phyloP scores from a whole-genome alignment of 2,113 vertebrate genomes.

The Girardinichthys multiradiatus region DNA sequence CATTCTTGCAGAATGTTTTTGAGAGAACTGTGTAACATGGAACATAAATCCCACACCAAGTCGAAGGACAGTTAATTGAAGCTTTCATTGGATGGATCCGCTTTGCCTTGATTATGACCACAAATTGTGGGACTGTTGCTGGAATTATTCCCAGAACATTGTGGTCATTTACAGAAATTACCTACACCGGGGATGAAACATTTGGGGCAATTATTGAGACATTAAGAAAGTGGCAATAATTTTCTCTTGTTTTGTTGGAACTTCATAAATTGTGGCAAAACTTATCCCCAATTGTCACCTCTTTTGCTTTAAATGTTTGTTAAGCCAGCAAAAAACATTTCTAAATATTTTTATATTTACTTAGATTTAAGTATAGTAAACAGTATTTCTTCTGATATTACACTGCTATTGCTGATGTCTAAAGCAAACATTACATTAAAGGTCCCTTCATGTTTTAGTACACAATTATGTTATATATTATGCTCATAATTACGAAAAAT shows the following conservation, averaged over 20 bases:
- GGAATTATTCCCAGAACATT: background rate
- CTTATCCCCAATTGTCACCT: background rate
- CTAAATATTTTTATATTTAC: no score
- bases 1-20: no score
- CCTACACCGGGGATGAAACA: background rate
- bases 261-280: background rate
- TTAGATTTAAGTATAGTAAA: no score
- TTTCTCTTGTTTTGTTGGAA: background rate
- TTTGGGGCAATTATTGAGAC: background rate
- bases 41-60: background rate
- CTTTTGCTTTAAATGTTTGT: no score
- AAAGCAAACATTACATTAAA: no score
- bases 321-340: no score
- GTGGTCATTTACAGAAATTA: background rate
- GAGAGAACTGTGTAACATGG: background rate
- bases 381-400: no score
- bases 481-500: no score
- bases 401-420: no score
- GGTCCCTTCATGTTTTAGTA: no score
- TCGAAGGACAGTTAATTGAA: background rate
- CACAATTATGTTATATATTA: no score
- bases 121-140: background rate
- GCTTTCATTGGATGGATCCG: background rate
- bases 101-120: background rate
- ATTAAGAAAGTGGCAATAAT: background rate